These are phyloP conservation scores for Notiomystis cincta DNA, from an alignment of 2,113 vertebrate species.

Conservation along the genomic window DNA sequence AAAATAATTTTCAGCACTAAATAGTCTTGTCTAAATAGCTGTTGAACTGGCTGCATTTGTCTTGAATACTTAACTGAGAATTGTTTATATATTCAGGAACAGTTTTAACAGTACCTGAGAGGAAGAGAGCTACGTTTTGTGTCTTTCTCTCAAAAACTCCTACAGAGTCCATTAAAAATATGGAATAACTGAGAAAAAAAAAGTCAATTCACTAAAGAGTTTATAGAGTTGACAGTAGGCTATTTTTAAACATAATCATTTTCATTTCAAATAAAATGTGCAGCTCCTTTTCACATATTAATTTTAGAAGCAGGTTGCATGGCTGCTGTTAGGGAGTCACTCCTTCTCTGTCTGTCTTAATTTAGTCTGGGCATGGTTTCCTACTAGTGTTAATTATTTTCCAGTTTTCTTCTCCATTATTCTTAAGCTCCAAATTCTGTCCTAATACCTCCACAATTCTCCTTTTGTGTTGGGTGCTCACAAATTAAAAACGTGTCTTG, in stretches of 20 bases:
- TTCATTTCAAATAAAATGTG: constrained; percentile 9
- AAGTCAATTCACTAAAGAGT: background rate
- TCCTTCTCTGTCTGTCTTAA: background rate
- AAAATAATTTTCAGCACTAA: background rate
- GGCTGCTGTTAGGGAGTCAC: background rate
- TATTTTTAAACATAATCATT: background rate
- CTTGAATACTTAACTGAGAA: background rate
- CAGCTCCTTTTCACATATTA: background rate
- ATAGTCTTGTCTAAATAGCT: background rate
- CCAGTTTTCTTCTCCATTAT: background rate
- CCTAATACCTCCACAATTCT: background rate
- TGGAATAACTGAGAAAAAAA: background rate
- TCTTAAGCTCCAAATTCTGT: background rate
- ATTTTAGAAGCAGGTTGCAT: background rate
- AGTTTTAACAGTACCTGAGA: background rate
- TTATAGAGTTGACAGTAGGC: background rate
- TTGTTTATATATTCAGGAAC: background rate
- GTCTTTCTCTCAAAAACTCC: background rate
- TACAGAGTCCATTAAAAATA: background rate
- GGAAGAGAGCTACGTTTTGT: background rate
- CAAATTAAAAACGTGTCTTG: background rate
- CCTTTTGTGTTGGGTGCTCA: background rate
- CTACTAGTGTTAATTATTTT: background rate
- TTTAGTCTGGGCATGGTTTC: background rate
- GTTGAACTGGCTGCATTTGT: background rate